Evolutionary conservation across 1,140 invertebrate genomes (phyloP), one percentile per base, ranked within the genome.

Genomic region (Bicyclus anynana): DNA sequence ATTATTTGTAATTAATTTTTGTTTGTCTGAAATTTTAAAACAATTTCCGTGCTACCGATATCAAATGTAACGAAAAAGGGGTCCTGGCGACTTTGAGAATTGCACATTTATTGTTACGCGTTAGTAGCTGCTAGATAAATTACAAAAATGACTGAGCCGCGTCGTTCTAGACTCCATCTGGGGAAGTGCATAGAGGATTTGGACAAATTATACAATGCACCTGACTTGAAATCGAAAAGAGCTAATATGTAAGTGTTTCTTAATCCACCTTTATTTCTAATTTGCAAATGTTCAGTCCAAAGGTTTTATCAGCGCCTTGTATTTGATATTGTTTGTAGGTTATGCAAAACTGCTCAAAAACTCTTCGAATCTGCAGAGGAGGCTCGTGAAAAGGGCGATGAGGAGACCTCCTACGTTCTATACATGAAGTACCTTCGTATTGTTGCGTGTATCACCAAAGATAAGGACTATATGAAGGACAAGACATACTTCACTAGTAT

Each of bases 361-460:
- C 75, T 95, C 47, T 91, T 90, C 58, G 77, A 90, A 21, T 81
- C 77, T 40, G 94, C 92, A 5, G 89, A 93, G 49, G 67, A 90
- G 23, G 67, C 80, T 37, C 82, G 81, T 13, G 69, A 79, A n/a
- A 77, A 88, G 17, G 91, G 91, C 3, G 93, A 95, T 65, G 91
- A 94, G 67, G 94, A 95, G 70, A 65, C 81, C 37, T 92, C 93
- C 0, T 96, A 93, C 66, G 90, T 95, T 18, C 85, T 90, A 27
- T 94, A 92, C 55, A 93, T 93, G 91, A 92, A 92, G 76, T 95
- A 93, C 78, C 85, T 94, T 16, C 90, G 91, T 29, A 75, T 92
- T 10, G 72, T 94, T 0, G 75, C 89, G 1, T 90, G 80, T 59
- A 84, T 94, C 48, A 90, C 87, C 57, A 90, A 85, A 9, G 89